phyloP scores from a whole-genome alignment of 2,113 vertebrate genomes.

The Chionomys nivalis region DNA sequence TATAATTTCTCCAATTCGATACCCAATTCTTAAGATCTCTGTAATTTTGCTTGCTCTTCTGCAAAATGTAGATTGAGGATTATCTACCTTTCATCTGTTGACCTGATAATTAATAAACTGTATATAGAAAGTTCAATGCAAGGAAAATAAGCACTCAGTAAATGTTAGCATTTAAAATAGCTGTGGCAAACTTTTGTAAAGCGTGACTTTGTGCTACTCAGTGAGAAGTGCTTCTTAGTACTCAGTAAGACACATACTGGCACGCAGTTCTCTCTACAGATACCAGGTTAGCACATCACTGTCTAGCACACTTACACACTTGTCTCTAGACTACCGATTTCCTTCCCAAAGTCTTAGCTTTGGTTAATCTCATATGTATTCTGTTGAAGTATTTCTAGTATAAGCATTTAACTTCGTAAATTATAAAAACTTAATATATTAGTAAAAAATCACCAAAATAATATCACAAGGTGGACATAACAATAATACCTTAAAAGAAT shows the following conservation, averaged over 20 bases:
- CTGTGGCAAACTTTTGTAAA: neutral
- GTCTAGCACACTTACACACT: rapidly evolving
- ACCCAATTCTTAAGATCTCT: neutral
- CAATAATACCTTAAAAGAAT: neutral
- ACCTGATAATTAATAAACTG: neutral
- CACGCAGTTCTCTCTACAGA: neutral
- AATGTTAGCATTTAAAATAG: neutral
- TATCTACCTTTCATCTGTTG: neutral
- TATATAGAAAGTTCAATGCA: neutral
- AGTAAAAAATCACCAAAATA: neutral
- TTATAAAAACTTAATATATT: neutral
- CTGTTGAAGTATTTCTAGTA: neutral
- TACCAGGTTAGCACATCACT: neutral
- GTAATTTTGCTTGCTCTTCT: neutral
- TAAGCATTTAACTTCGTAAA: slow-evolving; percentile 3
- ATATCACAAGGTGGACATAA: neutral
- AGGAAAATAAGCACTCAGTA: neutral
- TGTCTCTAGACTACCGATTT: neutral
- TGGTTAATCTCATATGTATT: neutral
- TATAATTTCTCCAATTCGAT: neutral
- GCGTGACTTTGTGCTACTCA: neutral
- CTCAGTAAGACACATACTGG: neutral
- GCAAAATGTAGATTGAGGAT: neutral
- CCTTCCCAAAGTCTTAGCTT: neutral
- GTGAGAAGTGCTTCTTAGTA: neutral